Conservation (phyloP, 2,113 vertebrate species). For the Larimichthys crocea region DNA sequence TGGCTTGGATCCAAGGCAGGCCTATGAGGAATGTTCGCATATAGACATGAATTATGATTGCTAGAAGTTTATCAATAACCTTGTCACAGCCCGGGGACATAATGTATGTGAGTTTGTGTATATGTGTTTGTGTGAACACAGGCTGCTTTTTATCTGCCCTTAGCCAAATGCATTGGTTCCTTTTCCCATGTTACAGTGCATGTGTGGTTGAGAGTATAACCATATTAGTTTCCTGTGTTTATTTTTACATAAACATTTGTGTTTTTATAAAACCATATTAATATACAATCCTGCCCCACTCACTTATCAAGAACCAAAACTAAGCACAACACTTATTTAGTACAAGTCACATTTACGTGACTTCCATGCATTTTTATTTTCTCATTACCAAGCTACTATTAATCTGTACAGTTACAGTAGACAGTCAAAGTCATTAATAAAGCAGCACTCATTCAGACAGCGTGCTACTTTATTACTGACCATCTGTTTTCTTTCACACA, state of each 20-base stretch:
- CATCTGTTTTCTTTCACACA: conserved; percentile 54
- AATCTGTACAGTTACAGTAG: neutral
- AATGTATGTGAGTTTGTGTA: conserved; percentile 16
- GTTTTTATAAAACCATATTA: conserved; percentile 36
- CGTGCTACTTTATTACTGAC: conserved; percentile 29
- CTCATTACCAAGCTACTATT: neutral
- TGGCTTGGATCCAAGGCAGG: neutral
- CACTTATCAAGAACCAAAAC: neutral
- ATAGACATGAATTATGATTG: conserved; percentile 11
- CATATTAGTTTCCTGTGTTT: conserved; percentile 63
- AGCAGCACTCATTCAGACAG: conserved; percentile 26
- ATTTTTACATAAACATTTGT: conserved; percentile 58
- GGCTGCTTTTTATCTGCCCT: conserved; percentile 5
- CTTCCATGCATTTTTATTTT: neutral
- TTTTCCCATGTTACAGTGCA: conserved; percentile 40
- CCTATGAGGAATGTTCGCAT: conserved; percentile 8
- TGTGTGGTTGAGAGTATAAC: conserved; percentile 36
- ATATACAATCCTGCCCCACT: conserved; percentile 29
- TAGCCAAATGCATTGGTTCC: conserved; percentile 17
- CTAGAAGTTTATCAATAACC: conserved; percentile 7
- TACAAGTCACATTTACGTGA: conserved; percentile 2
- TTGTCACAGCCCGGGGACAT: conserved; percentile 8
- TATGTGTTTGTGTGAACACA: conserved; percentile 6
- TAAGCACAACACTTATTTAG: conserved; percentile 3
- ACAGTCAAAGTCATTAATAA: conserved; percentile 10